A percentile compares a stretch with the other conserved stretches of the same genome.
Evolutionary conservation across 2,888 invertebrate species (phyloP).

Genomic region (Agrotis exclamationis): DNA sequence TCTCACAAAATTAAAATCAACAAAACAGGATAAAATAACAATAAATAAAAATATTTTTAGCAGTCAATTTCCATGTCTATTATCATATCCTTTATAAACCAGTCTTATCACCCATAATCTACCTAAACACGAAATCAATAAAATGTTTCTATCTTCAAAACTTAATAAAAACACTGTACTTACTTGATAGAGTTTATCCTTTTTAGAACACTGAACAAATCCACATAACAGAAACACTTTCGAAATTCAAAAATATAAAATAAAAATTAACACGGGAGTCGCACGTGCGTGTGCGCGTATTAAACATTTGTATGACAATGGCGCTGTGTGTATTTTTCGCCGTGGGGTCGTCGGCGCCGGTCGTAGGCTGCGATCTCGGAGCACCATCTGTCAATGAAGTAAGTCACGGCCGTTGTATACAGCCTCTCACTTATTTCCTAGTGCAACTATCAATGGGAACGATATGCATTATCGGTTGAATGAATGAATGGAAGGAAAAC

Average conservation of each 20-base stretch:
- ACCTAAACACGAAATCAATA: constrained; percentile 30
- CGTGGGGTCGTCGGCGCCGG: constrained; percentile 80
- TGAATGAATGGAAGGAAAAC: constrained; percentile 46
- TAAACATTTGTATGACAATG: constrained; percentile 84
- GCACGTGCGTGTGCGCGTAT: constrained; percentile 67
- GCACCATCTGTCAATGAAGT: constrained; percentile 83
- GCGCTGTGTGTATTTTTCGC: constrained; percentile 73
- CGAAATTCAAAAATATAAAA: constrained; percentile 37
- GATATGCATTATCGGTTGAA: constrained; percentile 19
- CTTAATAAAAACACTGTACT: constrained; percentile 31
- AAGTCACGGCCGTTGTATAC: constrained; percentile 80
- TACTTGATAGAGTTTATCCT: constrained; percentile 9
- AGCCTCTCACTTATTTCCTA: constrained; percentile 83
- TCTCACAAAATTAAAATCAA: not conserved
- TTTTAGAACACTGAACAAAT: constrained; percentile 19
- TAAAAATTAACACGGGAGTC: constrained; percentile 12
- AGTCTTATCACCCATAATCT: constrained; percentile 39
- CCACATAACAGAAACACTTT: constrained; percentile 46
- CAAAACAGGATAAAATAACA: not conserved
- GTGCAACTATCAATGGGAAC: constrained; percentile 62
- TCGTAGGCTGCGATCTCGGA: constrained; percentile 72
- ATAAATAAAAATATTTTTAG: not conserved
- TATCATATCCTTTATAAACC: constrained; percentile 24
- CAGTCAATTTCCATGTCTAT: constrained; percentile 15
- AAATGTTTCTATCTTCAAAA: constrained; percentile 22